phyloP scores from a whole-genome alignment of 2,113 vertebrate species.

The Salvelinus alpinus region DNA sequence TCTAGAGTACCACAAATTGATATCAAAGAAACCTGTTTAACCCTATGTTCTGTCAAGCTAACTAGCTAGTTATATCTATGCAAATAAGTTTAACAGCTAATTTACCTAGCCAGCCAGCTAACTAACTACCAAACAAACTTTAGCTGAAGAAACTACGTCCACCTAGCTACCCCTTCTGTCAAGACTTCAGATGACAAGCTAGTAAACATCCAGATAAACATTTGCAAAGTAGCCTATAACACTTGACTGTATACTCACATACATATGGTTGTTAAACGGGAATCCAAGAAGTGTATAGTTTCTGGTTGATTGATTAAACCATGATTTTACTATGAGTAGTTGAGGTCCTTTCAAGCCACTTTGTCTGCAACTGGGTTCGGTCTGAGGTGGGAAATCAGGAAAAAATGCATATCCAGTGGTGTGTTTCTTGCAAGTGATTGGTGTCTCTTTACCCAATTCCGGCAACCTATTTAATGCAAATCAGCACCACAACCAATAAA shows the following conservation, averaged over 20 bases:
- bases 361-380: not conserved
- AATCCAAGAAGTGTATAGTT: conserved; percentile 1
- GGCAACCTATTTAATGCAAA: not conserved
- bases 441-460: conserved; percentile 43
- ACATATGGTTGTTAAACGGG: not conserved
- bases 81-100: too few species aligned
- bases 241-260: conserved; percentile 43
- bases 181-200: too few species aligned
- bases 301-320: conserved; percentile 7
- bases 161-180: too few species aligned
- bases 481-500: conserved; percentile 25
- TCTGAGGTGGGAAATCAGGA: conserved; percentile 8
- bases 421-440: conserved; percentile 9
- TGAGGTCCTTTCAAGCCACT: not conserved
- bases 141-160: too few species aligned
- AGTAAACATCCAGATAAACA: too few species aligned
- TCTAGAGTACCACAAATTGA: too few species aligned
- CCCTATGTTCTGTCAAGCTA: too few species aligned
- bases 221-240: not conserved
- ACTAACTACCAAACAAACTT: too few species aligned
- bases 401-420: conserved; percentile 35
- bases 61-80: too few species aligned
- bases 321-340: conserved; percentile 32
- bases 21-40: too few species aligned
- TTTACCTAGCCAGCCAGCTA: too few species aligned